Evolutionary conservation across 2,888 invertebrate genomes (phyloP).

Genomic region (Drosophila longiperda): DNA sequence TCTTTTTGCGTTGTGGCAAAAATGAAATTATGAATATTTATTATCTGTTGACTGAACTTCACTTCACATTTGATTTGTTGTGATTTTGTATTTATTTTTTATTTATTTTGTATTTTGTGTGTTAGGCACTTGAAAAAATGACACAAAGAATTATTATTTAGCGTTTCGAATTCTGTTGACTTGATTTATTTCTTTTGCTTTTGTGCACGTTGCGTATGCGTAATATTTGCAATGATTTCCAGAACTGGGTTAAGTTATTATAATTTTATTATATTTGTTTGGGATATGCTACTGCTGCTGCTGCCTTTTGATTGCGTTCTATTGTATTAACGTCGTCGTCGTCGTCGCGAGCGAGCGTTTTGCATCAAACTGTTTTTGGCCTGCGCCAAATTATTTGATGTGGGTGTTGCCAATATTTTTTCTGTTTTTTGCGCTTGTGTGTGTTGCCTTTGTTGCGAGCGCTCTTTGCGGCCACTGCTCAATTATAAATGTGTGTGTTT

Average conservation of each 20-base stretch:
- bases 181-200: constrained; percentile 18
- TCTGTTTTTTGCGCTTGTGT: constrained; percentile 4
- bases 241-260: constrained; percentile 13
- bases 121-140: constrained; percentile 65
- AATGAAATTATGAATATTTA: constrained; percentile 17
- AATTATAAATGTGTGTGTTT: constrained; percentile 64
- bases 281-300: constrained; percentile 2
- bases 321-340: constrained; percentile 70
- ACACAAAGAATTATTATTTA: constrained; percentile 52
- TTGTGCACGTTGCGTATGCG: constrained; percentile 67
- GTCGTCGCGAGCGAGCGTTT: constrained; percentile 75
- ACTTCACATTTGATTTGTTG: constrained; percentile 56
- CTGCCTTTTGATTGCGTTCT: constrained; percentile 54
- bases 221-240: constrained; percentile 59
- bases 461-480: constrained; percentile 35
- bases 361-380: constrained; percentile 77
- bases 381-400: constrained; percentile 72
- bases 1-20: constrained; percentile 52
- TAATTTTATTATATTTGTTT: constrained; percentile 6
- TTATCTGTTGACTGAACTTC: constrained; percentile 52
- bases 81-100: constrained; percentile 20
- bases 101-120: constrained; percentile 16
- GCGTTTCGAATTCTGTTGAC: constrained; percentile 33
- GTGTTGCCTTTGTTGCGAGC: constrained; percentile 25
- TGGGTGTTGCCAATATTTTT: constrained; percentile 57